A percentile compares a stretch with the other conserved stretches of the same genome.
These are phyloP conservation scores for Phalera bucephala DNA, from an alignment of 2,888 invertebrate genomes.

Conservation along the genomic window DNA sequence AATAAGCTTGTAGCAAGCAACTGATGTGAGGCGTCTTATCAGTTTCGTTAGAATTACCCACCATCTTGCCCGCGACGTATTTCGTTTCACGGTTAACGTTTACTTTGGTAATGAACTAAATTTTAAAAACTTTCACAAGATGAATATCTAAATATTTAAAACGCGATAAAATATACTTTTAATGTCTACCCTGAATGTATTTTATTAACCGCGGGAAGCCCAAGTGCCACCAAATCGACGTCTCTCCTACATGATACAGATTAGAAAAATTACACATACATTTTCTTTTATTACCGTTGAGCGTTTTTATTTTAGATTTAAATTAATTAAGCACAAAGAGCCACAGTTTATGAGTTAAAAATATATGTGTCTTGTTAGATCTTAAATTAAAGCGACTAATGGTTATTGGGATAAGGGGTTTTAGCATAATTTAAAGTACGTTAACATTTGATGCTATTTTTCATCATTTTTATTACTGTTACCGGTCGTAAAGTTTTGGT, in stretches of 20 bases:
- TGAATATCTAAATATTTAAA: constrained; percentile 80
- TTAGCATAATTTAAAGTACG: constrained; percentile 57
- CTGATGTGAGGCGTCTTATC: constrained; percentile 17
- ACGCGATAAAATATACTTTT: constrained; percentile 79
- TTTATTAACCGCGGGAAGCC: constrained; percentile 67
- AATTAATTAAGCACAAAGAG: constrained; percentile 77
- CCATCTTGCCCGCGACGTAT: constrained; percentile 41
- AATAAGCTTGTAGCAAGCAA: too few species aligned
- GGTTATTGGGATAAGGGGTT: constrained; percentile 49
- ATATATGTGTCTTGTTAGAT: constrained; percentile 52
- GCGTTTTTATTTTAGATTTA: constrained; percentile 67
- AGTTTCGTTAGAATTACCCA: constrained; percentile 16
- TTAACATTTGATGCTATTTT: constrained; percentile 54
- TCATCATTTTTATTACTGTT: constrained; percentile 54
- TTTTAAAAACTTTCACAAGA: constrained; percentile 76
- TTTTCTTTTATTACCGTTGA: constrained; percentile 63
- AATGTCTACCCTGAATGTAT: constrained; percentile 68
- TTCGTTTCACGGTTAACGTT: constrained; percentile 58
- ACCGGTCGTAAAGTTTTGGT: constrained; percentile 44
- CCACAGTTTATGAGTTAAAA: constrained; percentile 55
- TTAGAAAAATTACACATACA: constrained; percentile 68
- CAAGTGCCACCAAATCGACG: constrained; percentile 34
- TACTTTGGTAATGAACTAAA: constrained; percentile 64
- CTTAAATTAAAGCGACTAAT: constrained; percentile 52
- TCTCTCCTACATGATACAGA: constrained; percentile 58